Conservation (phyloP, 2,113 vertebrate genomes). For the Osmerus eperlanus region DNA sequence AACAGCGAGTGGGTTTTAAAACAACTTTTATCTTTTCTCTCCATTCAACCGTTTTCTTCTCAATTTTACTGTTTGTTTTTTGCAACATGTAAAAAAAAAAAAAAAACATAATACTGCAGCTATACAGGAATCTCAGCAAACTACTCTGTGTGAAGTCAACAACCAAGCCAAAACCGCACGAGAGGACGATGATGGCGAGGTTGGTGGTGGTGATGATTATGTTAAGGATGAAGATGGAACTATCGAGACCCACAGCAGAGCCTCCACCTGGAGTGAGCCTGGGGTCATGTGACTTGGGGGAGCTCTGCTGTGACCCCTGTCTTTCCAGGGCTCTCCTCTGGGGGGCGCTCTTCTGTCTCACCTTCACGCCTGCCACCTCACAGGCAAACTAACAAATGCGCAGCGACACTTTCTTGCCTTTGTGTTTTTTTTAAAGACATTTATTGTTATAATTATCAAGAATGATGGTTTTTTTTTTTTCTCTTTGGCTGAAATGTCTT, state of each 20-base stretch:
- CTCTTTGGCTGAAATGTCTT: slow-evolving; percentile 67
- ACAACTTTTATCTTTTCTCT: not conserved
- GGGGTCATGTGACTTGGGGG: slow-evolving; percentile 1
- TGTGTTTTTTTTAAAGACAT: slow-evolving; percentile 64
- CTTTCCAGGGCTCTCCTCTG: slow-evolving; percentile 62
- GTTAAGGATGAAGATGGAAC: slow-evolving; percentile 6
- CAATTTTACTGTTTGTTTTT: slow-evolving; percentile 9
- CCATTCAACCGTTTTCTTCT: not conserved
- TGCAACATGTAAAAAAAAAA: slow-evolving; percentile 43
- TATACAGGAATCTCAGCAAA: slow-evolving; percentile 47
- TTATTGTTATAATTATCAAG: slow-evolving; percentile 52
- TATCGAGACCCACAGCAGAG: slow-evolving; percentile 26
- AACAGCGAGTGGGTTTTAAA: not conserved
- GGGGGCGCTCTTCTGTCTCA: slow-evolving; percentile 60
- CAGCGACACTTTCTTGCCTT: slow-evolving; percentile 77
- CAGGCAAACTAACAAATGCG: slow-evolving; percentile 68
- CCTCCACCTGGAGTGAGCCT: not conserved
- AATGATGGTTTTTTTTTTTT: slow-evolving; percentile 61
- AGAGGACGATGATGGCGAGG: slow-evolving; percentile 33
- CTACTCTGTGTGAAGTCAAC: slow-evolving; percentile 51
- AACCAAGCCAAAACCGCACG: slow-evolving; percentile 60
- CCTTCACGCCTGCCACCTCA: slow-evolving; percentile 64
- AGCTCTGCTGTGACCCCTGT: slow-evolving; percentile 21
- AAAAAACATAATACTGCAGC: slow-evolving; percentile 51
- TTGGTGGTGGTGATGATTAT: no score